A percentile compares a stretch with the other conserved stretches of the same genome.
phyloP scores from a whole-genome alignment of 2,113 vertebrate genomes.

The Cheilinus undulatus region DNA sequence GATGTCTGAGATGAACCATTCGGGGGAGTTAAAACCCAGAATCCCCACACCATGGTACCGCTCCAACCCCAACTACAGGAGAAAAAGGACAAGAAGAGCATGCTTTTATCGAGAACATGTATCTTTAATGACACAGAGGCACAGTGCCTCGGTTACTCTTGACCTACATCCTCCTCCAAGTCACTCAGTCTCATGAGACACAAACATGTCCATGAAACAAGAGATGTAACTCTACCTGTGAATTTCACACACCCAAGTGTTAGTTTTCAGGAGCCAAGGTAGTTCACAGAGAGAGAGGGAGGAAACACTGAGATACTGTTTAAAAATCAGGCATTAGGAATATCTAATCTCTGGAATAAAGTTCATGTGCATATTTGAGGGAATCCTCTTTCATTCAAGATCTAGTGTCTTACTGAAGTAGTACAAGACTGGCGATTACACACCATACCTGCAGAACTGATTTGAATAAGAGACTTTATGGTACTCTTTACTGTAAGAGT shows the following conservation, averaged over 20 bases:
- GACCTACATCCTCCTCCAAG: constrained; percentile 49
- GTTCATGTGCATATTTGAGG: not conserved
- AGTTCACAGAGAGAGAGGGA: constrained; percentile 11
- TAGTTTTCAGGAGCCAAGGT: constrained; percentile 30
- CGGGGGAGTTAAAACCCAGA: constrained; percentile 84
- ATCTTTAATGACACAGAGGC: constrained; percentile 28
- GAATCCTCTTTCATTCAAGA: not conserved
- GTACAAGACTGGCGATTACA: not conserved
- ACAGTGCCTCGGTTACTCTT: constrained; percentile 22
- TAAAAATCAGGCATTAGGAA: constrained; percentile 3
- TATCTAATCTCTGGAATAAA: too few relatives aligned
- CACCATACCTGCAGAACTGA: not conserved
- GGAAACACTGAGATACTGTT: not conserved
- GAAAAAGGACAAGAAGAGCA: not conserved
- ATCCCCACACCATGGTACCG: constrained; percentile 85
- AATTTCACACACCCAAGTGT: constrained; percentile 57
- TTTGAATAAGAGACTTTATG: too few relatives aligned
- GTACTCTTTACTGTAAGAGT: not conserved
- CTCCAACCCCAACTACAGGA: constrained; percentile 85
- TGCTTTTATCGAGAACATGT: not conserved
- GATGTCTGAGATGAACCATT: constrained; percentile 87
- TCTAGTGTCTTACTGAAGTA: not conserved
- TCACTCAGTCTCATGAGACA: not conserved
- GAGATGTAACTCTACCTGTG: constrained; percentile 59
- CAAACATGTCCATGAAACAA: constrained; percentile 43